phyloP scores from a whole-genome alignment of 2,113 vertebrate species.

The Pitta sordida region DNA sequence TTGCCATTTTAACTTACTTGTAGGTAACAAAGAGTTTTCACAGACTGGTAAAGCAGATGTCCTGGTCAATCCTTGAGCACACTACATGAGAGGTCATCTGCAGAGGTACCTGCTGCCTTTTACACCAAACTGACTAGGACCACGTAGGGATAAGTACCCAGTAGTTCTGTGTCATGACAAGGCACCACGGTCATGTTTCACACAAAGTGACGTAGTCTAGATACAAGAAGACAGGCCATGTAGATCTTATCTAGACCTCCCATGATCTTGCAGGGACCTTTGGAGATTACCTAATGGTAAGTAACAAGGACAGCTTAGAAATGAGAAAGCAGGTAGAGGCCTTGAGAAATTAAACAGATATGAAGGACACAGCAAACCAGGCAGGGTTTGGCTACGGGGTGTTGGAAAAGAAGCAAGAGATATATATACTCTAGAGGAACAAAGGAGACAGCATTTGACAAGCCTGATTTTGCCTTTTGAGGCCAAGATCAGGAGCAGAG shows the following conservation, averaged over 20 bases:
- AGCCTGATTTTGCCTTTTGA: neutral
- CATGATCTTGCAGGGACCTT: neutral
- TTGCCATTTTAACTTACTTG: slow-evolving; percentile 15
- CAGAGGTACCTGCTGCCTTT: neutral
- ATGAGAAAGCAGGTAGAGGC: neutral
- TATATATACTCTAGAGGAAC: neutral
- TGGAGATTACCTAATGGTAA: neutral
- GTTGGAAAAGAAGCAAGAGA: neutral
- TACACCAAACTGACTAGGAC: neutral
- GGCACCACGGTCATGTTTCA: neutral
- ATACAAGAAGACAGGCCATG: neutral
- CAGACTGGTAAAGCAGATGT: slow-evolving; percentile 34
- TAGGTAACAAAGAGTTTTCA: neutral
- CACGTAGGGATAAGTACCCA: neutral
- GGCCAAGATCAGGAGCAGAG: neutral
- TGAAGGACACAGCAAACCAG: neutral
- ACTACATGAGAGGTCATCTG: neutral
- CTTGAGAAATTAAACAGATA: neutral
- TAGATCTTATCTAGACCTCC: neutral
- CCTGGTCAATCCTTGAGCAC: neutral
- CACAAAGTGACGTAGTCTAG: neutral
- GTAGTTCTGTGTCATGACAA: neutral
- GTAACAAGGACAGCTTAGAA: neutral
- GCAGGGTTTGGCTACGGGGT: neutral
- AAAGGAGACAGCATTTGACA: neutral